A percentile compares a stretch with the other conserved stretches of the same genome.
Conservation (phyloP, 2,113 vertebrate species). For the Gambusia holbrooki region DNA sequence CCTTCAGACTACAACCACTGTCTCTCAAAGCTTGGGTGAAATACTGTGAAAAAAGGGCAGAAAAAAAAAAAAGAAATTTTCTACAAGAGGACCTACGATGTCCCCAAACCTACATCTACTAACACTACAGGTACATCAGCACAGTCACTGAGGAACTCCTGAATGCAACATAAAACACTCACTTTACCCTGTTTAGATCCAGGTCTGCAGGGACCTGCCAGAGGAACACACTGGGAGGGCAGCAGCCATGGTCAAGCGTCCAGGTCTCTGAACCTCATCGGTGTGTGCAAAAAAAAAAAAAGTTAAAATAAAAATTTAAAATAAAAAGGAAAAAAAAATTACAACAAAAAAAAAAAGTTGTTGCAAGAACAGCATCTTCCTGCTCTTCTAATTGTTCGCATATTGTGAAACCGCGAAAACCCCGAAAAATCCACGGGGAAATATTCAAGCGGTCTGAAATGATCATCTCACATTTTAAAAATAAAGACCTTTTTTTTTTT, state of each 20-base stretch:
- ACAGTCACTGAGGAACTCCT: slow-evolving; percentile 85
- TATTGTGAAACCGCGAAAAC: slow-evolving; percentile 39
- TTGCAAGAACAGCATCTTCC: slow-evolving; percentile 65
- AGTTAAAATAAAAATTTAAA: slow-evolving; percentile 50
- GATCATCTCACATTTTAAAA: slow-evolving; percentile 62
- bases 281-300: slow-evolving; percentile 68
- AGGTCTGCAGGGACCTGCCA: slow-evolving; percentile 86
- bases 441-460: slow-evolving; percentile 52
- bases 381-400: slow-evolving; percentile 57
- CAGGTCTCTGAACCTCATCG: slow-evolving; percentile 55
- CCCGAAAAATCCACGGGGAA: slow-evolving; percentile 44
- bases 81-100: slow-evolving; percentile 86
- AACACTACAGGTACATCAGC: slow-evolving; percentile 83
- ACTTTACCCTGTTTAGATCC: slow-evolving; percentile 97
- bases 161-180: slow-evolving; percentile 84
- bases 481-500: slow-evolving; percentile 62
- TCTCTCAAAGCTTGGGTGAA: slow-evolving; percentile 29
- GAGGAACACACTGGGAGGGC: slow-evolving; percentile 79
- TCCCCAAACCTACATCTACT: slow-evolving; percentile 76
- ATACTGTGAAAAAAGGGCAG: slow-evolving; percentile 45
- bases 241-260: slow-evolving; percentile 50
- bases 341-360: slow-evolving; percentile 60
- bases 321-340: slow-evolving; percentile 46
- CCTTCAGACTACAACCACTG: slow-evolving; percentile 84
- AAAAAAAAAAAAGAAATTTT: slow-evolving; percentile 77